Base-by-base conservation (phyloP, 2,888 invertebrate genomes). In the Parelbella ahira region DNA sequence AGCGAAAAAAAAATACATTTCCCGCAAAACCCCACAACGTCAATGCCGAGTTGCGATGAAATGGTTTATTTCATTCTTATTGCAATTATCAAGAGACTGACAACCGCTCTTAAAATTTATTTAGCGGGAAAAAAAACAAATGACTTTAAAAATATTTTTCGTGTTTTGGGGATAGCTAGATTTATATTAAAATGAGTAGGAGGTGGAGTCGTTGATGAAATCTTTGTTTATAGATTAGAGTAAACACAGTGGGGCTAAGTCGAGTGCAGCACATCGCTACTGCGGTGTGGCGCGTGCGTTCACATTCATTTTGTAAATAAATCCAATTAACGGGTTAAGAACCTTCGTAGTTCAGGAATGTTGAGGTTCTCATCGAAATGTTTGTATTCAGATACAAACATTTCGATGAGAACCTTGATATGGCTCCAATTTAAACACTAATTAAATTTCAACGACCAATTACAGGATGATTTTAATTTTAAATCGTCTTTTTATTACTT, bases 1-100 rank as follows among this genome's bases (percentile, higher is more conserved):
- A 60, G 60, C 56, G 60, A 53, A 60, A 60, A 54, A 47, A 60
- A 60, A 54, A 47, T 44, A 20, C 54, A 63, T 67, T 57, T 51
- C 52, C 49, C 49, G 60, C 23, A 58, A 60, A 60, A 60, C 7
- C 57, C 51, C 56, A 45, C 54, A 61, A 68, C 59, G 59, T 60
- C 57, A 47, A 47, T 30, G 45, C 29, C 41, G 38, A 47, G 45
- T 47, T 39, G 44, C 37, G 27, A 20, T 38, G 32, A 47, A 43
- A 49, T 43, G 47, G 37, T 43, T 45, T 37, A 29, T 37, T 32
- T 44, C 20, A 27, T 37, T 41, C 18, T 33, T 39, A 9, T 6
- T 6, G 28, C 21, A 21, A 41, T 13, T 41, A 34, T 28, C 3
- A 34, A 20, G 12, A 18, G 11, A 24, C 24, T 30, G 30, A 39